Evolutionary conservation across 2,888 invertebrate genomes (phyloP).

Genomic region (Trissolcus japonicus): DNA sequence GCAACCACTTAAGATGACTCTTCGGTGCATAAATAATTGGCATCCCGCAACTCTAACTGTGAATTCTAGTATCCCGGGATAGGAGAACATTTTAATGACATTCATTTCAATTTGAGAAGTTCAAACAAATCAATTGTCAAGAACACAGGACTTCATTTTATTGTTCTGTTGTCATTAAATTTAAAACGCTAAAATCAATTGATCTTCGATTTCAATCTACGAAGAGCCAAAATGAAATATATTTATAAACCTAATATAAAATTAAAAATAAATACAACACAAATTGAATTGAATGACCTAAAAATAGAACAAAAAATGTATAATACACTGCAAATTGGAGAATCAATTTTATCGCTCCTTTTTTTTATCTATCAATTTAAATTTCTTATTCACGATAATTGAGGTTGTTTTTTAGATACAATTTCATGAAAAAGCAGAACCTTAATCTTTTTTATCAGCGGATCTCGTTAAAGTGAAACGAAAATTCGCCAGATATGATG

Average conservation of each 20-base stretch:
- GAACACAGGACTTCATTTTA: too few relatives aligned
- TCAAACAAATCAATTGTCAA: too few relatives aligned
- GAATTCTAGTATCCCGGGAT: background rate
- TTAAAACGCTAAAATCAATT: background rate
- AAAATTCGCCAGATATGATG: constrained; percentile 5
- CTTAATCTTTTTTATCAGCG: background rate
- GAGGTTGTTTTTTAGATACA: too few relatives aligned
- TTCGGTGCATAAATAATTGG: constrained; percentile 37
- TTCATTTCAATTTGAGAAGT: too few relatives aligned
- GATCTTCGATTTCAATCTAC: background rate
- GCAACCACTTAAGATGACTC: constrained; percentile 23
- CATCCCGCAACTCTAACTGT: constrained; percentile 27
- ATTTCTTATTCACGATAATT: too few relatives aligned
- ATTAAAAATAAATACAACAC: background rate
- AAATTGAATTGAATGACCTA: background rate
- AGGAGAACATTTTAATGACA: background rate
- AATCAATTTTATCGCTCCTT: background rate
- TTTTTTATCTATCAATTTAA: too few relatives aligned
- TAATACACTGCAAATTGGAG: background rate
- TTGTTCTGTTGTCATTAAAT: background rate
- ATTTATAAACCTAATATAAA: too few relatives aligned
- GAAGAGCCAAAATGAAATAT: background rate
- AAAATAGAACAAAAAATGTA: background rate
- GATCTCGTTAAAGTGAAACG: constrained; percentile 6
- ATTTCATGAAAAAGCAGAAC: background rate